phyloP scores from a whole-genome alignment of 2,113 vertebrate species.

The Lepisosteus osseus region DNA sequence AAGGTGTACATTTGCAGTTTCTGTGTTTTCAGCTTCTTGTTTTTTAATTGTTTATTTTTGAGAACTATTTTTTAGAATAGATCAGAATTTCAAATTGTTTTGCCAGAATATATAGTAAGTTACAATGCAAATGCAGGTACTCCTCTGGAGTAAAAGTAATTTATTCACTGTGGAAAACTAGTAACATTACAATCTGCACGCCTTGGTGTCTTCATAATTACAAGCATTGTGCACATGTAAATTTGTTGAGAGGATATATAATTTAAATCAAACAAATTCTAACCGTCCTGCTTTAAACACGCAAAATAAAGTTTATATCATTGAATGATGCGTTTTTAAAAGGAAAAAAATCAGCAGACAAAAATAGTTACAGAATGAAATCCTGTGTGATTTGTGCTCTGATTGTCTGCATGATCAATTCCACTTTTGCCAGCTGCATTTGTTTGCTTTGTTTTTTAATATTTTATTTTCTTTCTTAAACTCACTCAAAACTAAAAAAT shows the following conservation, averaged over 20 bases:
- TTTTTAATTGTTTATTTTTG: slow-evolving; percentile 4
- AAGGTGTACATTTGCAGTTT: neutral
- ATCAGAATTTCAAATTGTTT: slow-evolving; percentile 4
- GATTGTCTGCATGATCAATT: too few relatives aligned
- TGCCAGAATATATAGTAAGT: slow-evolving; percentile 6
- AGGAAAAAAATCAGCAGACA: too few relatives aligned
- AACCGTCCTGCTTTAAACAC: slow-evolving; percentile 13
- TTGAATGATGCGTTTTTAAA: too few relatives aligned
- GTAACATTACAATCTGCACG: slow-evolving; percentile 34
- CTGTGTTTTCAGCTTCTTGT: neutral
- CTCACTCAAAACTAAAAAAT: too few relatives aligned
- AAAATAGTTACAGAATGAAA: too few relatives aligned
- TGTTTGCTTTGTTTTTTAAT: too few relatives aligned
- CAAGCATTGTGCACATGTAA: slow-evolving; percentile 46
- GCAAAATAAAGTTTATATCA: too few relatives aligned
- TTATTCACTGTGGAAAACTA: slow-evolving; percentile 25
- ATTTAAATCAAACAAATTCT: slow-evolving; percentile 40
- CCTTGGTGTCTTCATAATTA: slow-evolving; percentile 47
- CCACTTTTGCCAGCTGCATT: too few relatives aligned
- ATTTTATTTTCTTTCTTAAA: too few relatives aligned
- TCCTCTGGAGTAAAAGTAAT: slow-evolving; percentile 16
- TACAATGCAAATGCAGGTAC: slow-evolving; percentile 2
- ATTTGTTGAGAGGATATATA: slow-evolving; percentile 36
- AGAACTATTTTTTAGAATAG: neutral
- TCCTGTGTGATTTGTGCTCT: too few relatives aligned